These are phyloP conservation scores for Plebejus melissa DNA, from an alignment of 2,888 invertebrate species.

Conservation along the genomic window DNA sequence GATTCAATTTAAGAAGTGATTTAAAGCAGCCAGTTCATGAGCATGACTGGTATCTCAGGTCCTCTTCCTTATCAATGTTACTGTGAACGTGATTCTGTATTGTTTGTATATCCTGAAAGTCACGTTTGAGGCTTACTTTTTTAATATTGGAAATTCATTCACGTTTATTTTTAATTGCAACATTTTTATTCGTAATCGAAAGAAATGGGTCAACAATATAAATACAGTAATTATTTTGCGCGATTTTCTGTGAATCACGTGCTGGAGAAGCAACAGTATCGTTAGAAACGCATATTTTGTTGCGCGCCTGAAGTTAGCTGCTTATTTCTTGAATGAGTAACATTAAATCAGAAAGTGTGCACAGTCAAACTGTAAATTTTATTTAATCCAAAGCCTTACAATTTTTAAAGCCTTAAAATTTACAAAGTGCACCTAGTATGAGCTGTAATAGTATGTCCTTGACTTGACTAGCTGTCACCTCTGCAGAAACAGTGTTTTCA, in stretches of 20 bases:
- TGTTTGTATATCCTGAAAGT: not conserved
- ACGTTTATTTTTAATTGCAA: constrained; percentile 1
- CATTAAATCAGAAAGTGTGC: not conserved
- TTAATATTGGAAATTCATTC: not conserved
- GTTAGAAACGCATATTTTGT: not conserved
- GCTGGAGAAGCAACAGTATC: not conserved
- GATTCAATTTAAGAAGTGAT: not conserved
- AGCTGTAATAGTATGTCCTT: too few relatives aligned
- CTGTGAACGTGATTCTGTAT: not conserved
- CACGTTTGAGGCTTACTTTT: not conserved
- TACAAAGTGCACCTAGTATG: not conserved
- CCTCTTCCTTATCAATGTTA: not conserved
- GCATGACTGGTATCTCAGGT: not conserved
- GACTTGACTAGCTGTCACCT: not conserved
- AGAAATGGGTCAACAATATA: not conserved
- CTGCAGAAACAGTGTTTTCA: not conserved
- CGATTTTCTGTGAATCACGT: not conserved
- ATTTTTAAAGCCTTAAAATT: not conserved
- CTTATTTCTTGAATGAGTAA: not conserved
- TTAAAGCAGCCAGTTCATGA: not conserved
- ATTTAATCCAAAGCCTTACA: not conserved
- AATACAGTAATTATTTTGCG: constrained; percentile 7
- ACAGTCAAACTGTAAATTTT: not conserved
- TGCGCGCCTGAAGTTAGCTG: not conserved
- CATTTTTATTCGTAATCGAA: not conserved